phyloP scores from a whole-genome alignment of 2,113 vertebrate species.

The Plectropomus leopardus region DNA sequence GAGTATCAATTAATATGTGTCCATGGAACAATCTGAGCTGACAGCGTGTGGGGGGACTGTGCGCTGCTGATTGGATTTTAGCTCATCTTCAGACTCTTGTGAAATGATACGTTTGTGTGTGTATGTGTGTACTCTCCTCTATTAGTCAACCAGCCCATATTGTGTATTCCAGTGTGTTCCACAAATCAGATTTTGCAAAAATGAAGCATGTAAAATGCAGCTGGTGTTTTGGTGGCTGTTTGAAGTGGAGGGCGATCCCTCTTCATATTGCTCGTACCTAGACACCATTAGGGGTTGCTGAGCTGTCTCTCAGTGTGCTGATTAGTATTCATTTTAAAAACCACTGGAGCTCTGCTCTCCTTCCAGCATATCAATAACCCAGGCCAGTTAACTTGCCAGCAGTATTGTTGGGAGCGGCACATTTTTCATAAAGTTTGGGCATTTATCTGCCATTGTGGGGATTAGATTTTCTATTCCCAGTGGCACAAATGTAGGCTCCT shows the following conservation, averaged over 20 bases:
- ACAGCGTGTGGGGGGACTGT: neutral
- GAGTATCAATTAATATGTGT: conserved; percentile 3
- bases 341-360: conserved; percentile 42
- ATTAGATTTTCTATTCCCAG: conserved; percentile 45
- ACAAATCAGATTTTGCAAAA: conserved; percentile 56
- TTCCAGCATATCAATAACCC: conserved; percentile 66
- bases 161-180: conserved; percentile 47
- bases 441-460: conserved; percentile 50
- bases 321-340: conserved; percentile 75
- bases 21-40: neutral
- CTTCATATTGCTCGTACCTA: conserved; percentile 60
- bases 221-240: conserved; percentile 56
- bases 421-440: conserved; percentile 66
- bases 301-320: conserved; percentile 64
- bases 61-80: conserved; percentile 49
- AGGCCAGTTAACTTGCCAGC: conserved; percentile 44
- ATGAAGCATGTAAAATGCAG: conserved; percentile 68
- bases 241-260: conserved; percentile 62
- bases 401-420: conserved; percentile 51
- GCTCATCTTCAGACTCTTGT: conserved; percentile 30
- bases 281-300: conserved; percentile 59
- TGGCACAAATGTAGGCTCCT: conserved; percentile 26
- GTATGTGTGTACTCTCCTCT: conserved; percentile 11
- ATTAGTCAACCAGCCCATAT: conserved; percentile 35
- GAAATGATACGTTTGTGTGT: conserved; percentile 3